Evolutionary conservation across 2,888 invertebrate species (phyloP), one percentile per base, ranked within the genome.

Genomic region (Andrena praecox): DNA sequence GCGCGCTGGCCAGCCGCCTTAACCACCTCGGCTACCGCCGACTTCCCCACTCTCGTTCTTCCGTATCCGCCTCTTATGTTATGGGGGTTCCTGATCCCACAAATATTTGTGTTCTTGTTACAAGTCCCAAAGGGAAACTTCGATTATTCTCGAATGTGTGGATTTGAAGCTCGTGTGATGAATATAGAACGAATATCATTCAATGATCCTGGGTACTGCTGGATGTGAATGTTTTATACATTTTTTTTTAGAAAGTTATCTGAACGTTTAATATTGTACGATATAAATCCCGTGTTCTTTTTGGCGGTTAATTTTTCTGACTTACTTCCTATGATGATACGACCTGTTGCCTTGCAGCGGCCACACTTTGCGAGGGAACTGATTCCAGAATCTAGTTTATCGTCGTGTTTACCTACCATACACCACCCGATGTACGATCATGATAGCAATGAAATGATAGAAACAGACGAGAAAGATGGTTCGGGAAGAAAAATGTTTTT

Each of bases 281-380:
- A 84, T 78, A 80, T 70, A 83, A 85, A 90, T 91, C 89, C 89
- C 90, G 90, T 88, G 90, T 88, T 90, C 79, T 88, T 89, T 80
- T 90, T 90, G 89, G 89, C 90, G 91, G 42, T 89, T 92, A 90
- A 90, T 91, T 89, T 84, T 86, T 93, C 90, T 91, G 91, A 93
- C 93, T 93, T 93, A 93, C 93, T 93, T 93, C 93, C 93, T 92
- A 93, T 93, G 93, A 92, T 93, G 93, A 93, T 93, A 88, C 93
- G 93, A 91, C 93, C 93, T 89, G 93, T 93, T 86, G 93, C 93
- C 92, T 93, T 93, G 93, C 93, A 93, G 93, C 91, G 91, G 89
- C 91, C 91, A 92, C 93, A 93, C 92, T 93, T 93, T 89, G 93
- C 93, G 91, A 93, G 93, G 90, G 93, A 93, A 93, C 92, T 92